Evolutionary conservation across 2,797 vertebrate species (phyloP).

Genomic region (Picus viridis): DNA sequence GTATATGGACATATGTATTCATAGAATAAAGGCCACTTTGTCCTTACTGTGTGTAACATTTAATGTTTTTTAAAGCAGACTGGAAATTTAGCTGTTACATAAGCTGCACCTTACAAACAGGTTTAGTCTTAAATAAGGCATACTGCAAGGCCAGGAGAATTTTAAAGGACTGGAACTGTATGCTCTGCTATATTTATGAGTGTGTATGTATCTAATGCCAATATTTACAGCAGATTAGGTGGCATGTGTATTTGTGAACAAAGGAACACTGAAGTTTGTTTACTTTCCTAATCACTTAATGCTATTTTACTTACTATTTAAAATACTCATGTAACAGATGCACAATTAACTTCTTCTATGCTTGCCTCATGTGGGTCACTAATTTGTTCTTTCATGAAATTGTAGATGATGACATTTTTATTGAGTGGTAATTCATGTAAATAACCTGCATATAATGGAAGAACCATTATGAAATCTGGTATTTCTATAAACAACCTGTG

Average conservation of each 20-base stretch:
- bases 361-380: not conserved
- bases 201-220: not conserved
- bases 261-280: not conserved
- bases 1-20: accelerated
- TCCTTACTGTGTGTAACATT: not conserved
- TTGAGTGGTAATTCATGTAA: not conserved
- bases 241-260: not conserved
- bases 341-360: not conserved
- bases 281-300: not conserved
- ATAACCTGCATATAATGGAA: not conserved
- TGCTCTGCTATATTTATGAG: not conserved
- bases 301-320: not conserved
- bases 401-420: not conserved
- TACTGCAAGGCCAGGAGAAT: not conserved
- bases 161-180: not conserved
- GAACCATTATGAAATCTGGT: not conserved
- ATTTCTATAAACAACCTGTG: not conserved
- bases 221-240: constrained; percentile 14
- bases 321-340: not conserved
- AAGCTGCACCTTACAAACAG: not conserved
- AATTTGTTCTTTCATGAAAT: not conserved
- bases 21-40: not conserved
- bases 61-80: not conserved
- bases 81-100: not conserved
- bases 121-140: not conserved